A percentile compares a stretch with the other conserved stretches of the same genome.
Evolutionary conservation across 2,888 invertebrate species (phyloP).

Genomic region (Phrixothrix hirtus): DNA sequence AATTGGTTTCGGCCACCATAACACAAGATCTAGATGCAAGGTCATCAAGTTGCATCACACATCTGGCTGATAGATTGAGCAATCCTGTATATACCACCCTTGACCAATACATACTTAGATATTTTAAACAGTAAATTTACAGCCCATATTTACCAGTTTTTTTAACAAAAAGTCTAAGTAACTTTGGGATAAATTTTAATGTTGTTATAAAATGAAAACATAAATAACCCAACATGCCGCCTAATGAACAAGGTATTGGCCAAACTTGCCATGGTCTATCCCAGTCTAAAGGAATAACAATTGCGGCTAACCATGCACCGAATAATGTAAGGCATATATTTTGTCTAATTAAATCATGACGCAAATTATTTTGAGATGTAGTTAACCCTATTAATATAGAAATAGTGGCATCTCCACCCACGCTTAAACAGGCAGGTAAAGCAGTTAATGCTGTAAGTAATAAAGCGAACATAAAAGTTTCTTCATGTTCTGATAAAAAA

Average conservation of each 20-base stretch:
- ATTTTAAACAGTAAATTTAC: background rate
- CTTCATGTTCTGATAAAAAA: conserved; percentile 64
- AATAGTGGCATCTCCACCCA: conserved; percentile 63
- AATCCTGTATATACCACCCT: too few relatives aligned
- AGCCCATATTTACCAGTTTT: background rate
- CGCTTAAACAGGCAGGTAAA: conserved; percentile 65
- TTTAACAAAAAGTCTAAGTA: background rate
- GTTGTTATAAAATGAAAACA: conserved; percentile 31
- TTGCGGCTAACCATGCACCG: conserved; percentile 84
- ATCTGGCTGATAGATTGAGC: background rate
- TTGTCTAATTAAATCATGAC: conserved; percentile 62
- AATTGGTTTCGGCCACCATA: background rate
- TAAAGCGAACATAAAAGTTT: conserved; percentile 68
- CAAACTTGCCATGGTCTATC: conserved; percentile 86
- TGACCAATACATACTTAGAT: too few relatives aligned
- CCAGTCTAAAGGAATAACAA: conserved; percentile 90
- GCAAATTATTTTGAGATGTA: conserved; percentile 58
- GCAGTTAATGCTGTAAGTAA: conserved; percentile 66
- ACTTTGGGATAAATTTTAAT: background rate
- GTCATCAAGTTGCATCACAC: background rate
- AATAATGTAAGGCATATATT: conserved; percentile 65
- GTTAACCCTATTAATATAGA: conserved; percentile 61
- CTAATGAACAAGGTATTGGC: conserved; percentile 73
- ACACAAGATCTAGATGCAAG: background rate
- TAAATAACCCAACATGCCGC: conserved; percentile 67